phyloP scores from a whole-genome alignment of 1,140 invertebrate genomes.

The Atta cephalotes region DNA sequence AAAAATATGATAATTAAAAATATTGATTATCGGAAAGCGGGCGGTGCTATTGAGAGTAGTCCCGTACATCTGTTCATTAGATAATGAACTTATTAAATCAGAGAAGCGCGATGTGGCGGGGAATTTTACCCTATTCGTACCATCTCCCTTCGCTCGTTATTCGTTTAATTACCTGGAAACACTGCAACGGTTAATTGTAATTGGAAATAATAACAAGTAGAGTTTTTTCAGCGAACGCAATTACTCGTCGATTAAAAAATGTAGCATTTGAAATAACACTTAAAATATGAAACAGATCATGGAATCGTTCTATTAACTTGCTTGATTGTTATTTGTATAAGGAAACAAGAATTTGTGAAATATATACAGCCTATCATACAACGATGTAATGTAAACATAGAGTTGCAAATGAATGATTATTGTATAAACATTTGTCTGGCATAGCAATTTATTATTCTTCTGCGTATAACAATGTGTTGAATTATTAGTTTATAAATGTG shows the following conservation, averaged over 20 bases:
- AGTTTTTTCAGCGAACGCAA: constrained; percentile 67
- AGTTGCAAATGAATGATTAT: constrained; percentile 32
- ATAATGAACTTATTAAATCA: constrained; percentile 85
- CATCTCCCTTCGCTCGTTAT: constrained; percentile 60
- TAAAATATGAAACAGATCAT: constrained; percentile 19
- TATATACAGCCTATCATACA: not conserved
- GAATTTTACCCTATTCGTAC: constrained; percentile 68
- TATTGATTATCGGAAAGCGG: constrained; percentile 82
- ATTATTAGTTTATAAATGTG: constrained; percentile 39
- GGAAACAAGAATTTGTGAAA: constrained; percentile 20
- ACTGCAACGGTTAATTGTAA: constrained; percentile 80
- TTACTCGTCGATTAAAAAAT: constrained; percentile 55
- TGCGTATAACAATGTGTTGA: constrained; percentile 15
- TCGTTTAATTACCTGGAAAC: constrained; percentile 77
- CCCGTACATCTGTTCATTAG: constrained; percentile 84
- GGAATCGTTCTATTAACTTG: not conserved
- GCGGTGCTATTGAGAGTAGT: constrained; percentile 54
- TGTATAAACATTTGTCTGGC: constrained; percentile 26
- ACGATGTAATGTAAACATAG: constrained; percentile 29
- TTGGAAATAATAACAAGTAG: constrained; percentile 77
- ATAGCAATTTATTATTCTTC: constrained; percentile 18
- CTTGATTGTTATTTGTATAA: constrained; percentile 14
- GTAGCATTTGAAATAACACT: constrained; percentile 27
- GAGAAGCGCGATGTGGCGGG: constrained; percentile 70
- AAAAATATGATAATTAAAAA: constrained; percentile 84